Evolutionary conservation across 2,888 invertebrate genomes (phyloP).

Genomic region (Hydroisotoma schaefferi): DNA sequence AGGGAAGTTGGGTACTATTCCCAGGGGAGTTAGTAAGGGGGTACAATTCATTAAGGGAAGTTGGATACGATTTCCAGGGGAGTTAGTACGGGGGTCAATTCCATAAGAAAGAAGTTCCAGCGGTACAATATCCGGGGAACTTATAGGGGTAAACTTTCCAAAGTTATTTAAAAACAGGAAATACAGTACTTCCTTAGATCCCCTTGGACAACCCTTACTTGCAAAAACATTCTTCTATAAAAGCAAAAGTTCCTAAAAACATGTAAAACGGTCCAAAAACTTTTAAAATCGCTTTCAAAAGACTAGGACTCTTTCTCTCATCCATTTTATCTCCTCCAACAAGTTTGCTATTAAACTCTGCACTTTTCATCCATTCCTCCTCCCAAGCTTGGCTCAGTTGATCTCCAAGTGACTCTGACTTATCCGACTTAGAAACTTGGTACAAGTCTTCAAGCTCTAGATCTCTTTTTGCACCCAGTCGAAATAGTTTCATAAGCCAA

Average conservation of each 20-base stretch:
- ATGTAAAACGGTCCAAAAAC: conserved; percentile 33
- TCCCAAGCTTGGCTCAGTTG: conserved; percentile 54
- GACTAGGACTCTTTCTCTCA: conserved; percentile 18
- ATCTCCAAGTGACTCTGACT: conserved; percentile 66
- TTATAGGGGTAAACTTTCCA: too few relatives aligned
- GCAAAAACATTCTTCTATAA: conserved; percentile 37
- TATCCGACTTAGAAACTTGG: conserved; percentile 64
- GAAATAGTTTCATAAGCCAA: conserved; percentile 74
- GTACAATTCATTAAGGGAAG: too few relatives aligned
- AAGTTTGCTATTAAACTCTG: conserved; percentile 23
- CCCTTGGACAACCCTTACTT: conserved; percentile 32
- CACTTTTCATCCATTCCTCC: conserved; percentile 15
- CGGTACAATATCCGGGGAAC: too few relatives aligned
- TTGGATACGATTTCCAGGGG: too few relatives aligned
- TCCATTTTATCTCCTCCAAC: neutral
- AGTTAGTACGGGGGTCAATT: too few relatives aligned
- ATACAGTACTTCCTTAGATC: too few relatives aligned
- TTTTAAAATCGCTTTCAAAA: conserved; percentile 25
- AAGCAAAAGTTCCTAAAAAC: conserved; percentile 27
- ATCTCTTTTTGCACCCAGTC: conserved; percentile 67
- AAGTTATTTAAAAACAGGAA: too few relatives aligned
- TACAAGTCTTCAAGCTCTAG: conserved; percentile 71
- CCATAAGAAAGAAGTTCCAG: too few relatives aligned
- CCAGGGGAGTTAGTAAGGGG: too few relatives aligned
- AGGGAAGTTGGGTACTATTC: too few relatives aligned